Conservation (phyloP, 2,113 vertebrate species). For the Brachyhypopomus occidentalis region DNA sequence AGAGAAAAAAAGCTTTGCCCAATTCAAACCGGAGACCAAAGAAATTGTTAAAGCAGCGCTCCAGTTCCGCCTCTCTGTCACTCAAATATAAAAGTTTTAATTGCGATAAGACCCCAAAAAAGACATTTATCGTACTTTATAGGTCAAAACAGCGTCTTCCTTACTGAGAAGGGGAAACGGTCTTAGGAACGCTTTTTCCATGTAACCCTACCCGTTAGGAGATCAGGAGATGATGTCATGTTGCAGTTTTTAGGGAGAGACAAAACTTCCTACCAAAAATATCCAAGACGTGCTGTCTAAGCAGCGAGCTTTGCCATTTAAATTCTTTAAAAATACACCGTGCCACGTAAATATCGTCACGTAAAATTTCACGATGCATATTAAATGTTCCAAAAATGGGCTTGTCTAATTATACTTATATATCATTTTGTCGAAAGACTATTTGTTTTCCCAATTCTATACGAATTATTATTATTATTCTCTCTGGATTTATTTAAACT, state of each 20-base stretch:
- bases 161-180: conserved; percentile 9
- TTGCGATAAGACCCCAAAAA: conserved; percentile 22
- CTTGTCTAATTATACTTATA: too few relatives aligned
- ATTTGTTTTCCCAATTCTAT: too few relatives aligned
- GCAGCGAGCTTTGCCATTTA: neutral
- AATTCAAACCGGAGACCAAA: neutral
- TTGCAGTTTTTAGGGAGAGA: neutral
- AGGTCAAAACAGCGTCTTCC: conserved; percentile 10
- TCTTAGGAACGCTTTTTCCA: neutral
- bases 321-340: neutral
- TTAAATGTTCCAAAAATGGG: too few relatives aligned
- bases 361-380: too few relatives aligned
- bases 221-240: neutral
- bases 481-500: too few relatives aligned
- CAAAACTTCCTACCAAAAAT: neutral
- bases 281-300: neutral
- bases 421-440: too few relatives aligned
- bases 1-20: neutral
- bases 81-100: conserved; percentile 30
- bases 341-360: too few relatives aligned
- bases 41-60: neutral
- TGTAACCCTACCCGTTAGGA: neutral
- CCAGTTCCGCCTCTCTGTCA: neutral
- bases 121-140: neutral
- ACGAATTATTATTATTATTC: too few relatives aligned